Conservation (phyloP, 37 sponge, comb jelly and placozoan species). For the Chondrosia reniformis region DNA sequence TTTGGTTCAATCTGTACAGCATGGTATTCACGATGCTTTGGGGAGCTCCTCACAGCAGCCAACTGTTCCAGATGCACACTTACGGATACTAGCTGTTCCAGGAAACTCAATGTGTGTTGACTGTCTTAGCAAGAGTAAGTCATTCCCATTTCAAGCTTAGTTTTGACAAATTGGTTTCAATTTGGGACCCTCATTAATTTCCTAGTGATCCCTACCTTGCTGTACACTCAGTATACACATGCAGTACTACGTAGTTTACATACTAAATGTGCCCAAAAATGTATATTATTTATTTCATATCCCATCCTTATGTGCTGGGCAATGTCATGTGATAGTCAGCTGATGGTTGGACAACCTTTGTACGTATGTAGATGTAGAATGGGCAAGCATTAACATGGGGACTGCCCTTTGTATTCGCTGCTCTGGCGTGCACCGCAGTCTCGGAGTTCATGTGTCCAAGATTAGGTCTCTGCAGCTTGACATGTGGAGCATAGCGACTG, state of each 20-base stretch:
- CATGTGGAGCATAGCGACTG: conserved; percentile 61
- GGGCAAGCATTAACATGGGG: conserved; percentile 92
- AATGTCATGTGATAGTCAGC: too few species aligned
- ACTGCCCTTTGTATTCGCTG: conserved; percentile 81
- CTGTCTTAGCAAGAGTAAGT: conserved; percentile 58
- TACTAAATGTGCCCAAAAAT: too few species aligned
- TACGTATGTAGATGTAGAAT: conserved; percentile 84
- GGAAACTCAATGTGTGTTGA: conserved; percentile 80
- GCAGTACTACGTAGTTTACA: too few species aligned
- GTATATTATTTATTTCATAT: too few species aligned
- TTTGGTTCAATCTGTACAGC: not conserved
- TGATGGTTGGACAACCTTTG: too few species aligned
- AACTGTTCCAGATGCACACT: conserved; percentile 48
- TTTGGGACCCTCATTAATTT: too few species aligned
- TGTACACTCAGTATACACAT: too few species aligned
- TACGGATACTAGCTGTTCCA: conserved; percentile 40
- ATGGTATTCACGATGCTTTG: not conserved
- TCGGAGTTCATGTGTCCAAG: conserved; percentile 88
- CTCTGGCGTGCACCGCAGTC: conserved; percentile 82
- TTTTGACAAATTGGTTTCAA: too few species aligned
- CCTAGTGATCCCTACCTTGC: too few species aligned
- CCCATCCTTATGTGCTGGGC: too few species aligned
- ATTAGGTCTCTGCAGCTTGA: conserved; percentile 83
- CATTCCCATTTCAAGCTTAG: too few species aligned
- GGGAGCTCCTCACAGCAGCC: not conserved